Percentiles rank a stretch among this genome's conserved stretches.
Conservation (phyloP, 2,797 vertebrate species). For the Myripristis jacobus region DNA sequence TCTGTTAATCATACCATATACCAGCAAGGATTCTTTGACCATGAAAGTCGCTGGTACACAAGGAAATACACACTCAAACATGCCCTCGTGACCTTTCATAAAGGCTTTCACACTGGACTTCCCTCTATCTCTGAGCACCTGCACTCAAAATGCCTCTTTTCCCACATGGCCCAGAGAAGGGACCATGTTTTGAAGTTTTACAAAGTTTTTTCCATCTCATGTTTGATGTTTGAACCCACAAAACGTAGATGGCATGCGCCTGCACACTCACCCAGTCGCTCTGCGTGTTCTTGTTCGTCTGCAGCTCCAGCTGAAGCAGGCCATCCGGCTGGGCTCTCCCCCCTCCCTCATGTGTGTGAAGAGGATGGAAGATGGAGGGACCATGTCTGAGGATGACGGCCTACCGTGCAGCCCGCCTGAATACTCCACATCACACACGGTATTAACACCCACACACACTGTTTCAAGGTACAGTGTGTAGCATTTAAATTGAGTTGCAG, state of each 20-base stretch:
- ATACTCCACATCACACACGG: conserved; percentile 73
- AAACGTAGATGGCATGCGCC: too few relatives aligned
- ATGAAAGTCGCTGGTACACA: conserved; percentile 4
- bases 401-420: conserved; percentile 86
- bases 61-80: not conserved
- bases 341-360: conserved; percentile 79
- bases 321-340: conserved; percentile 85
- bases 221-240: not conserved
- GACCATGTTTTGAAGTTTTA: too few relatives aligned
- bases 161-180: too few relatives aligned
- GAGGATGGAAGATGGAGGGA: conserved; percentile 81
- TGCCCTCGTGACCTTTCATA: conserved; percentile 3
- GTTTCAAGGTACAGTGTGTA: too few relatives aligned
- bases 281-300: not conserved
- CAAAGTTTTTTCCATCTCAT: too few relatives aligned
- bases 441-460: conserved; percentile 48
- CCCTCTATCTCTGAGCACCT: not conserved
- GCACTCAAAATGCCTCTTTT: not conserved
- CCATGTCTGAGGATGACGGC: conserved; percentile 86
- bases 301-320: conserved; percentile 84
- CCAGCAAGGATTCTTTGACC: not conserved
- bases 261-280: too few relatives aligned
- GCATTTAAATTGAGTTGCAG: too few relatives aligned
- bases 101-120: conserved; percentile 4
- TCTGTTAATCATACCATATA: conserved; percentile 49